Conservation (phyloP, 2,888 invertebrate genomes). For the Stramonita haemastoma region DNA sequence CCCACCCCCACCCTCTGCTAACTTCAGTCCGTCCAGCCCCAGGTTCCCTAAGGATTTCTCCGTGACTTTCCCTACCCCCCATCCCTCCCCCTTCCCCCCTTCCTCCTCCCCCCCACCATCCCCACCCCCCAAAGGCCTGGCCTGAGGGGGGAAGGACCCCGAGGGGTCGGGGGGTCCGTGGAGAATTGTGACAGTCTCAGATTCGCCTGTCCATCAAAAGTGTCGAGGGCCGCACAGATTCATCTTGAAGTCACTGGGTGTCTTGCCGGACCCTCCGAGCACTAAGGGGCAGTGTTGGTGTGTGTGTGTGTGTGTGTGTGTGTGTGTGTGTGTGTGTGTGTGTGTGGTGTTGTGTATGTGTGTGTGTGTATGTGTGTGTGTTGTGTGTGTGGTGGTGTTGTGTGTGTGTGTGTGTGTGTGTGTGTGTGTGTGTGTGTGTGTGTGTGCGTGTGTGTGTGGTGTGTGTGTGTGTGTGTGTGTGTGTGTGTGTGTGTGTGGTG, state of each 20-base stretch:
- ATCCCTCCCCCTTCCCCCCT: no score
- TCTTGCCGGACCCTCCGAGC: neutral
- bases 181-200: neutral
- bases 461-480: neutral
- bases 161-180: neutral
- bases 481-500: neutral
- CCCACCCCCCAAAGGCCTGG: no score
- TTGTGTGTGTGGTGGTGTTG: constrained; percentile 13
- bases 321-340: neutral
- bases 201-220: neutral
- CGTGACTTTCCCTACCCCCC: no score
- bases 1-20: no score
- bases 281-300: neutral
- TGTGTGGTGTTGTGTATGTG: neutral
- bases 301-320: no score
- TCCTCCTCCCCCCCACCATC: no score
- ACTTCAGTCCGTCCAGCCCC: no score
- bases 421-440: neutral
- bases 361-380: neutral
- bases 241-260: neutral
- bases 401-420: neutral
- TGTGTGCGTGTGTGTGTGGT: constrained; percentile 3
- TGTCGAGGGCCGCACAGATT: neutral
- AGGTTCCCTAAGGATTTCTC: no score
- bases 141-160: neutral